Percentiles rank a stretch among this genome's conserved stretches.
Conservation (phyloP, 2,888 invertebrate genomes). For the Drosophila acutilabella region DNA sequence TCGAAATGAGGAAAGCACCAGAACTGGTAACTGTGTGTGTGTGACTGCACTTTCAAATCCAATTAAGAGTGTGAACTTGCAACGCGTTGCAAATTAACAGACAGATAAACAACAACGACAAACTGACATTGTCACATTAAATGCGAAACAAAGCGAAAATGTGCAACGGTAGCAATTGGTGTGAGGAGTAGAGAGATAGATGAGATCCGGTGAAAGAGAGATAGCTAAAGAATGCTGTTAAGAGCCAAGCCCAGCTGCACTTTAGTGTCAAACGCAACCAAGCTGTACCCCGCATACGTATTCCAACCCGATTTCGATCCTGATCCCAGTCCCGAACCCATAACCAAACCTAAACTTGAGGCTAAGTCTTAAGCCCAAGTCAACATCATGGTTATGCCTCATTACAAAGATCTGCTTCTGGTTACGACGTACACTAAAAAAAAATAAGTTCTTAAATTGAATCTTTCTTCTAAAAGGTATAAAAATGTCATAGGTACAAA, state of each 20-base stretch:
- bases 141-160: conserved; percentile 68
- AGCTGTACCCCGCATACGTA: conserved; percentile 35
- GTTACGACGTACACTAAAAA: conserved; percentile 1
- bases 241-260: conserved; percentile 76
- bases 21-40: conserved; percentile 48
- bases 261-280: conserved; percentile 65
- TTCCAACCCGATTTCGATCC: not conserved
- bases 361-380: conserved; percentile 9
- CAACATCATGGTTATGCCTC: conserved; percentile 54
- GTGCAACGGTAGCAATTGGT: conserved; percentile 70
- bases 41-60: conserved; percentile 76
- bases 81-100: conserved; percentile 71
- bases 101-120: conserved; percentile 62
- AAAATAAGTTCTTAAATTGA: not conserved
- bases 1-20: conserved; percentile 5
- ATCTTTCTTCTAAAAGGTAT: not conserved
- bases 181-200: conserved; percentile 18
- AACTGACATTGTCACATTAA: conserved; percentile 78
- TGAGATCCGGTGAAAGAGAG: conserved; percentile 5
- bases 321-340: conserved; percentile 2
- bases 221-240: conserved; percentile 8
- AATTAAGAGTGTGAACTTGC: conserved; percentile 81
- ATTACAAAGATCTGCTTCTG: conserved; percentile 62
- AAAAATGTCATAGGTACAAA: not conserved
- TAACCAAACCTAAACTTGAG: conserved; percentile 10